phyloP scores from a whole-genome alignment of 2,888 invertebrate genomes.

The Clunio marinus region DNA sequence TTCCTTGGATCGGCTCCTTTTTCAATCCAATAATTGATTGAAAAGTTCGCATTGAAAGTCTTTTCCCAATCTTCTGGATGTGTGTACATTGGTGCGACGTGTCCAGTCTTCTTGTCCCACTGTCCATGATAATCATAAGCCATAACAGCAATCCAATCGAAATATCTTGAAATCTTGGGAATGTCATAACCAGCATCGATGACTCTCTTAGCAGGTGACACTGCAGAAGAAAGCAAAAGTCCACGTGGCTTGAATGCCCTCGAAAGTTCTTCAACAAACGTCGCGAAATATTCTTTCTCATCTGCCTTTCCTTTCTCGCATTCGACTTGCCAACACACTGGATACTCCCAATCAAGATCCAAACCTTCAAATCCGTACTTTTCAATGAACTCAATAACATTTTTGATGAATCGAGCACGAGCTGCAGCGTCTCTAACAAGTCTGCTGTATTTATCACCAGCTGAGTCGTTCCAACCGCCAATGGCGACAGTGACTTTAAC shows the following conservation, averaged over 20 bases:
- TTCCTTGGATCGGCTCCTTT: conserved; percentile 75
- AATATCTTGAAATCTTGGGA: conserved; percentile 64
- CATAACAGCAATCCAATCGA: conserved; percentile 91
- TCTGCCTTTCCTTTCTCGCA: conserved; percentile 76
- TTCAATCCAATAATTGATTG: conserved; percentile 80
- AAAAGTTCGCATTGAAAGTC: conserved; percentile 80
- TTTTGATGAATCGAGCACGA: conserved; percentile 67
- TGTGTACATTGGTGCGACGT: conserved; percentile 80
- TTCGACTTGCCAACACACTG: conserved; percentile 85
- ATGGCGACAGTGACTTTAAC: conserved; percentile 81
- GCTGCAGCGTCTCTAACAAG: conserved; percentile 70
- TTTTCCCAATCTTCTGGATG: conserved; percentile 69
- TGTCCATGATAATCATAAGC: conserved; percentile 88
- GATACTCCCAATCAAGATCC: conserved; percentile 93
- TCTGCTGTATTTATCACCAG: conserved; percentile 81
- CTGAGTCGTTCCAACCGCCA: conserved; percentile 94
- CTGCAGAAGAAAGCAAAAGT: conserved; percentile 73
- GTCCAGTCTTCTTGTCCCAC: conserved; percentile 87
- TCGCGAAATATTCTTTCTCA: conserved; percentile 74
- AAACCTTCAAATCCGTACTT: conserved; percentile 82
- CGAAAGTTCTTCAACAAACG: conserved; percentile 69
- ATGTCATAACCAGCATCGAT: conserved; percentile 83
- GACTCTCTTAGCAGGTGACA: conserved; percentile 78
- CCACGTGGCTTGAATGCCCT: conserved; percentile 67
- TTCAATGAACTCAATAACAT: conserved; percentile 72